Conservation (phyloP, 1,140 invertebrate genomes). For the Oedothorax gibbosus region DNA sequence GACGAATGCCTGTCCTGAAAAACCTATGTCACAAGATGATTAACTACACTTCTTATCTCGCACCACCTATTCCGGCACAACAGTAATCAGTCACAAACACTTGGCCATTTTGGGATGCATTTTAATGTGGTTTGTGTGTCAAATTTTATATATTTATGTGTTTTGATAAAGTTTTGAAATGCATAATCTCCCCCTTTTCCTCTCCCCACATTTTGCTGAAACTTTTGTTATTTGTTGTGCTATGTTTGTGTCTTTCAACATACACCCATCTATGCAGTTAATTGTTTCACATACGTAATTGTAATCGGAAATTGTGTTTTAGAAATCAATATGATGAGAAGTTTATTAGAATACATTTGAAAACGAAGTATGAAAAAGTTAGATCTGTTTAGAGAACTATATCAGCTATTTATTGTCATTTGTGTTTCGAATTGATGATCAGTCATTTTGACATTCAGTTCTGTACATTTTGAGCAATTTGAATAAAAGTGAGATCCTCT, state of each 20-base stretch:
- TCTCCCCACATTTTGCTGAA: too few relatives aligned
- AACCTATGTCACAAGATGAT: constrained; percentile 39
- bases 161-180: constrained; percentile 36
- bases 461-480: neutral
- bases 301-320: neutral
- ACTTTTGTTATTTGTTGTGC: neutral
- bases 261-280: neutral
- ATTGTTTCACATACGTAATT: neutral
- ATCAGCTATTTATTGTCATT: constrained; percentile 3
- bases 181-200: too few relatives aligned
- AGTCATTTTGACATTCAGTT: neutral
- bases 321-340: neutral
- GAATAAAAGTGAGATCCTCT: neutral
- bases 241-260: neutral
- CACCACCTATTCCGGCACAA: constrained; percentile 40
- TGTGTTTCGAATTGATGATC: neutral
- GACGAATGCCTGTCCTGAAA: constrained; percentile 1
- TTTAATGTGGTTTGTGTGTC: constrained; percentile 52
- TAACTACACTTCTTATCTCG: constrained; percentile 34
- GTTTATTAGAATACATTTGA: neutral
- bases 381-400: neutral
- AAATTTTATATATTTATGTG: constrained; percentile 53
- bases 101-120: constrained; percentile 15
- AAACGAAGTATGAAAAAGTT: neutral
- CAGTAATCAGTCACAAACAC: constrained; percentile 28